Evolutionary conservation across 1,140 invertebrate species (phyloP), one percentile per base, ranked within the genome.

Genomic region (Hyposmocoma kahamanoa): DNA sequence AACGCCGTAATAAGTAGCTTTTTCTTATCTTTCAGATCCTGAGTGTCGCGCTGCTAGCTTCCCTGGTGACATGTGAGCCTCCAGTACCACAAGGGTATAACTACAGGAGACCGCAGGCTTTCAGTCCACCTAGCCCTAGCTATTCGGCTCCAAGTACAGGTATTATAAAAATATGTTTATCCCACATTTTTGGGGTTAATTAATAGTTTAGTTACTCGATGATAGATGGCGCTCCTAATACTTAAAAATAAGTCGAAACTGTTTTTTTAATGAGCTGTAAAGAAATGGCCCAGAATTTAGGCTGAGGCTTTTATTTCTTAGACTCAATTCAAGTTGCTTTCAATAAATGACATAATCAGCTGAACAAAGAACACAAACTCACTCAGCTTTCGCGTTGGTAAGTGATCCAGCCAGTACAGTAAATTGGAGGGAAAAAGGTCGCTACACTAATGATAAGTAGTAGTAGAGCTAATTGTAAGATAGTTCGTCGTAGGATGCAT

Each of bases 11-110:
- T n/a, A n/a, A n/a, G n/a, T n/a, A n/a, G n/a, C n/a, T n/a, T n/a
- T n/a, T n/a, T n/a, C n/a, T n/a, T n/a, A n/a, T n/a, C n/a, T 38
- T 72, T 8, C 64, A 75, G 73, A 39, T 71, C 6, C 26, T 76
- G 11, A 36, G 38, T 5, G 1, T 72, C 9, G 34, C 47, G 0
- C 30, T 72, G 0, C 38, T 78, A 3, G 56, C 64, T 0, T 50
- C 56, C 0, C 28, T 67, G 20, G 72, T 48, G 5, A 50, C 44
- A 36, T 62, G 65, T 18, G 79, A 83, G 52, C 76, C 76, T 0
- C 76, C 74, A 9, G 61, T 72, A 0, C 53, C 51, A 8, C 59
- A 17, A 3, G 32, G 61, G 1, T 73, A 73, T 52, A 64, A 71
- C 42, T 72, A 73, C 52, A 58, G 68, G n/a, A 42, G 55, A 2